Conservation (phyloP, 2,797 vertebrate genomes). For the Halcyon badia region DNA sequence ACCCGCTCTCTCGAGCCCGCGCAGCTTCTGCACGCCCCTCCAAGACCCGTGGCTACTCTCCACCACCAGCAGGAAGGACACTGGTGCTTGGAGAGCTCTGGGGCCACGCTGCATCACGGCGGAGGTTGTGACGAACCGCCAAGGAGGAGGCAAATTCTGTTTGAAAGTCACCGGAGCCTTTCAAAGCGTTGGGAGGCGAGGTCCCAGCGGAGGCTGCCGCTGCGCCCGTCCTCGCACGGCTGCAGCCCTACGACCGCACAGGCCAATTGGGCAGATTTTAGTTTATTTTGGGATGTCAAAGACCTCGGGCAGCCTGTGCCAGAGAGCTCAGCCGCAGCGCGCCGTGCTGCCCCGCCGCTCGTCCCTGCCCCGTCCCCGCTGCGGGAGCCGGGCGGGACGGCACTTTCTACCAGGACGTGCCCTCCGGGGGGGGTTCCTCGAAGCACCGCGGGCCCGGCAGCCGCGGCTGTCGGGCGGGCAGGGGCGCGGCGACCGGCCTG, state of each 20-base stretch:
- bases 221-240: not conserved
- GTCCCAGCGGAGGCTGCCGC: not conserved
- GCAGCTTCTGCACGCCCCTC: not conserved
- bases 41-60: not conserved
- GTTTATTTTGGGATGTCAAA: not conserved
- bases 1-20: not conserved
- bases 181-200: not conserved
- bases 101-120: accelerated
- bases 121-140: not conserved
- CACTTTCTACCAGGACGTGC: not conserved
- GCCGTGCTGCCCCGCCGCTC: too few species aligned
- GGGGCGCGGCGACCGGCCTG: not conserved
- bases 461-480: not conserved
- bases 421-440: too few species aligned
- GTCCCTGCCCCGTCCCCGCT: not conserved
- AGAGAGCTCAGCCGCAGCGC: not conserved
- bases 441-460: not conserved
- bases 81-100: not conserved
- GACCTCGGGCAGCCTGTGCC: not conserved
- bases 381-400: not conserved
- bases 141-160: not conserved
- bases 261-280: not conserved
- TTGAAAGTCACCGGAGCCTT: not conserved
- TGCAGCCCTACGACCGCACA: not conserved
- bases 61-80: not conserved